Conservation (phyloP, 30 jellyfish, hydroid and myxozoan genomes). For the Hydractinia echinata region DNA sequence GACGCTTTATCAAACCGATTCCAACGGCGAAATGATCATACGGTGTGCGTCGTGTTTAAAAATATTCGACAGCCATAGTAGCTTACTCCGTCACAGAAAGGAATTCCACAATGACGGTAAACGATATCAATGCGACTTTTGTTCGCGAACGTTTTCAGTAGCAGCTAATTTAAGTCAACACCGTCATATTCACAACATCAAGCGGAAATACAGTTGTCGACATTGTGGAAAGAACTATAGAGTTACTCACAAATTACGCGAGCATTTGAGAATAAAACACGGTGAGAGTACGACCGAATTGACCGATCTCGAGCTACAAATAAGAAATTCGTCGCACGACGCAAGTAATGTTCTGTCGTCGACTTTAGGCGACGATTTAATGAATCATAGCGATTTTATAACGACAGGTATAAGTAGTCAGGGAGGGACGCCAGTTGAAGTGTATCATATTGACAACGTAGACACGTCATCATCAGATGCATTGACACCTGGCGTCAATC, state of each 20-base stretch:
- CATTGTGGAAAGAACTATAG: constrained; percentile 22
- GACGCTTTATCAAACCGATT: constrained; percentile 12
- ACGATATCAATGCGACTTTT: constrained; percentile 3
- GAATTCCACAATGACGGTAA: constrained; percentile 27
- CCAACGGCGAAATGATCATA: neutral
- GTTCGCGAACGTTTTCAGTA: constrained; percentile 11
- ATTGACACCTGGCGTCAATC: constrained; percentile 1
- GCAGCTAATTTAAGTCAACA: constrained; percentile 25
- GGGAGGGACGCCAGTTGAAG: neutral
- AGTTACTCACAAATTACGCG: constrained; percentile 13
- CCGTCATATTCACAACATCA: constrained; percentile 7
- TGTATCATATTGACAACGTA: neutral
- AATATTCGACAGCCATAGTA: constrained; percentile 7
- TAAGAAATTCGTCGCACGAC: neutral
- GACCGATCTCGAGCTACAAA: constrained; percentile 10
- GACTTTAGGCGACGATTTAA: neutral
- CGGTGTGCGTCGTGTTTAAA: constrained; percentile 24
- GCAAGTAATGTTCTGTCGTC: neutral
- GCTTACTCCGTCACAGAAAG: constrained; percentile 19
- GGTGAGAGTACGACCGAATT: neutral
- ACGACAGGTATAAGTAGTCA: neutral
- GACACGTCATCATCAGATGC: neutral
- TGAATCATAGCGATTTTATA: neutral
- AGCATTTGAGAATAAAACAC: constrained; percentile 18
- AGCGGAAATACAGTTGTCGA: constrained; percentile 17